Evolutionary conservation across 2,113 vertebrate species (phyloP).

Genomic region (Pygoscelis adeliae): DNA sequence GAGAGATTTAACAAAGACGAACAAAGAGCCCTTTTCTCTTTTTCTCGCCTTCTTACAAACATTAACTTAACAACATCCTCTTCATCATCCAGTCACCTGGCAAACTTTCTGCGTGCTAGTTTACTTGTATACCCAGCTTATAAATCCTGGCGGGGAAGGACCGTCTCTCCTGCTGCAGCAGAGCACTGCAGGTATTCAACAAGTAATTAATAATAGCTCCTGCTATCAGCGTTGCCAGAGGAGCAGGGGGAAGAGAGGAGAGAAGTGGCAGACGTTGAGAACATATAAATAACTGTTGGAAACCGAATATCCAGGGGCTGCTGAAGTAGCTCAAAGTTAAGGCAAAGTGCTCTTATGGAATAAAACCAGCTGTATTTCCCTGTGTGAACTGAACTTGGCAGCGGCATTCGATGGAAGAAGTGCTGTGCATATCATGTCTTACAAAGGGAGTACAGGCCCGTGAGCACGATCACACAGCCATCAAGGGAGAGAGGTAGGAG

Average conservation of each 20-base stretch:
- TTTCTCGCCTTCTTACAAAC: not conserved
- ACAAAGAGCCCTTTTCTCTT: not conserved
- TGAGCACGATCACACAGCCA: not conserved
- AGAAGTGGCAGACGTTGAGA: not conserved
- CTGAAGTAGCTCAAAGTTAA: not conserved
- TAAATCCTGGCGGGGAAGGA: not conserved
- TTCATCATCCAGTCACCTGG: not conserved
- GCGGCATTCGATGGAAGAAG: not conserved
- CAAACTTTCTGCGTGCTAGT: accelerated
- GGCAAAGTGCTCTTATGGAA: not conserved
- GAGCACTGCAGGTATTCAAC: not conserved
- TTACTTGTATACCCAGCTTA: not conserved
- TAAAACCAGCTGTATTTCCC: not conserved
- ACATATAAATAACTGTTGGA: not conserved
- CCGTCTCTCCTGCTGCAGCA: not conserved
- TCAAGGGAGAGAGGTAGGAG: not conserved
- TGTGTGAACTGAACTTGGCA: not conserved
- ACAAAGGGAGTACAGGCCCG: not conserved
- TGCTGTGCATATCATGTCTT: accelerated
- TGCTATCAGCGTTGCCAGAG: not conserved
- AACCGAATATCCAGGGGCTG: not conserved
- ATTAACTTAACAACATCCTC: not conserved
- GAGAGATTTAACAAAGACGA: not conserved
- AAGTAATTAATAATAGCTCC: not conserved
- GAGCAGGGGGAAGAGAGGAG: not conserved